Conservation (phyloP, 2,113 vertebrate species). For the Donacobius atricapilla region DNA sequence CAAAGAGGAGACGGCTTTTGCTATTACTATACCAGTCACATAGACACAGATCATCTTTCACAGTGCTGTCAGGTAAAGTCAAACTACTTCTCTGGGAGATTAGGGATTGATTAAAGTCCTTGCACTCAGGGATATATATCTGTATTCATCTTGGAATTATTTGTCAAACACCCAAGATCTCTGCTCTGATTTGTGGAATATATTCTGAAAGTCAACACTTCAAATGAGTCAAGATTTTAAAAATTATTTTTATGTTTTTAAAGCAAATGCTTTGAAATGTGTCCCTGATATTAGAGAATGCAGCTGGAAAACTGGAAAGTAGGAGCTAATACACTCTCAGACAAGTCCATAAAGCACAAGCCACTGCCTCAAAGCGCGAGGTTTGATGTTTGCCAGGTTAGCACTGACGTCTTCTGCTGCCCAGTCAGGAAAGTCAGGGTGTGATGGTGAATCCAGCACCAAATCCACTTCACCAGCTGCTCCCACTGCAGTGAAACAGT, state of each 20-base stretch:
- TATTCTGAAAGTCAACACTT: constrained; percentile 17
- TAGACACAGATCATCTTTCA: background rate
- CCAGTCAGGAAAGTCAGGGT: background rate
- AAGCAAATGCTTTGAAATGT: background rate
- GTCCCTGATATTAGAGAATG: background rate
- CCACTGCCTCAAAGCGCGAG: background rate
- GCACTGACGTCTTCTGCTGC: background rate
- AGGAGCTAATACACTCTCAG: background rate
- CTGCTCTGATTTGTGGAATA: background rate
- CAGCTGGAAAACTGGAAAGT: background rate
- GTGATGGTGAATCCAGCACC: background rate
- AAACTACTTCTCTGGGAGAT: constrained; percentile 48
- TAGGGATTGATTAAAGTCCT: constrained; percentile 42
- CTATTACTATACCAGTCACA: background rate
- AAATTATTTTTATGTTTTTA: background rate
- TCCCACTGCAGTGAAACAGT: background rate
- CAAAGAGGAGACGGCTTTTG: background rate
- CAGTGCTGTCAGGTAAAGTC: background rate
- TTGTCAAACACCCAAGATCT: background rate
- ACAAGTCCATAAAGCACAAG: background rate
- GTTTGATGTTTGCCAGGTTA: background rate
- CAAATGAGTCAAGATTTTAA: background rate
- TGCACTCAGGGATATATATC: background rate
- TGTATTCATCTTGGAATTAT: constrained; percentile 30
- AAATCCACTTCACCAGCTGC: background rate